Evolutionary conservation across 2,888 invertebrate genomes (phyloP), one percentile per base, ranked within the genome.

Genomic region (Calliopum simillimum): DNA sequence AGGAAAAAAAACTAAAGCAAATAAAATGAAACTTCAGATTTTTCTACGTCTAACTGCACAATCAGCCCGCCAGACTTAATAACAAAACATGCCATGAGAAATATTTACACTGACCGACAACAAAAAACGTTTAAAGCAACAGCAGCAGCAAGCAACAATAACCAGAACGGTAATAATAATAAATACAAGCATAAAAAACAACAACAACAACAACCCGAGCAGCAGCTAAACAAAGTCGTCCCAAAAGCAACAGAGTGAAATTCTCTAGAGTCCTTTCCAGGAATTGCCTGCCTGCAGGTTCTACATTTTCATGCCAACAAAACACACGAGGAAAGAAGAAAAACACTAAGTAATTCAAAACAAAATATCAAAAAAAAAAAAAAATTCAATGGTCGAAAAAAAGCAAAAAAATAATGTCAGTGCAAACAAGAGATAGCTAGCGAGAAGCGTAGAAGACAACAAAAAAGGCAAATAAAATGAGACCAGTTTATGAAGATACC

Each of bases 261-360:
- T 73, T 73, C 70, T 70, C 70, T 62, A 63, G 73, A 73, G 73
- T 73, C 73, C 73, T 73, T 73, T 73, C 73, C 70, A 73, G 68
- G 73, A 73, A 73, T 69, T 68, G 49, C 19, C 59, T 67, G 65
- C 68, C 71, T 61, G 70, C 70, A 65, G 68, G 68, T 61, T 73
- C 63, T 62, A 53, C 25, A 64, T 61, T 61, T 69, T 69, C 56
- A 63, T 69, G 63, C 55, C 69, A 62, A 51, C 68, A 68, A 21
- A 33, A 33, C 33, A 33, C 33, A 4, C 16, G 44, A 8, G 19
- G 16, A n/a, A 41, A 58, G 13, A 41, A 44, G 19, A n/a, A 53
- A 41, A 43, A 43, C 43, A 64, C 19, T 58, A 16, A 58, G 43
- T 41, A 43, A 59, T 43, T 14, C 16, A 44, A 19, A 43, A 43